Conservation (phyloP, 2,888 invertebrate species). For the Sisyra nigra region DNA sequence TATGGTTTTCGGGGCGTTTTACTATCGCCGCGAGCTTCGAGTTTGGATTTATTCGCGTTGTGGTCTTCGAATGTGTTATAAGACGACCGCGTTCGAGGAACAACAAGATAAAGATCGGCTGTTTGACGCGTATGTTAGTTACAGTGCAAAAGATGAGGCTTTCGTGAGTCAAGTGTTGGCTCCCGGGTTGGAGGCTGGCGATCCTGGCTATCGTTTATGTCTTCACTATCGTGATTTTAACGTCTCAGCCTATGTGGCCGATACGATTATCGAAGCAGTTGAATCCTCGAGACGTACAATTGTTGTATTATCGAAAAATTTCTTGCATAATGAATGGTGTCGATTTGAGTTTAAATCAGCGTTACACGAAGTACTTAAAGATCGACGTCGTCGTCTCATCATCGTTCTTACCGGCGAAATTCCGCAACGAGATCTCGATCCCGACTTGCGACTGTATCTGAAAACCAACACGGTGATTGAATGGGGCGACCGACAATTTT, state of each 20-base stretch:
- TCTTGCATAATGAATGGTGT: conserved; percentile 90
- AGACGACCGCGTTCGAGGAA: conserved; percentile 63
- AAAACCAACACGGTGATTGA: conserved; percentile 84
- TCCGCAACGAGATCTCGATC: conserved; percentile 75
- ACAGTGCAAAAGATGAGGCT: conserved; percentile 83
- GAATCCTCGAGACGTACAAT: conserved; percentile 82
- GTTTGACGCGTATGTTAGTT: conserved; percentile 91
- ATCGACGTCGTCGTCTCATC: conserved; percentile 71
- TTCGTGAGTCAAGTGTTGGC: conserved; percentile 82
- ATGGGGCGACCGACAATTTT: conserved; percentile 90
- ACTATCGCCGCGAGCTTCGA: conserved; percentile 64
- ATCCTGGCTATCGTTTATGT: conserved; percentile 73
- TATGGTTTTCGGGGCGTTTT: conserved; percentile 60
- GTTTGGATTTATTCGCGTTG: conserved; percentile 79
- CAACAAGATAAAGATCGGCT: conserved; percentile 70
- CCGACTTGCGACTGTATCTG: conserved; percentile 77
- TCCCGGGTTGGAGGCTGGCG: conserved; percentile 68
- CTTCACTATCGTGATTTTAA: conserved; percentile 86
- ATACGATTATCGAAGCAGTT: conserved; percentile 84
- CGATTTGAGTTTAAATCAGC: conserved; percentile 90
- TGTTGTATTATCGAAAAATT: conserved; percentile 80
- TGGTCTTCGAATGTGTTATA: conserved; percentile 73
- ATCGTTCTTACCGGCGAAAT: conserved; percentile 82
- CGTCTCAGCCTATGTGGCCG: conserved; percentile 74
- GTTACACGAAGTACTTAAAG: conserved; percentile 76